phyloP scores from a whole-genome alignment of 2,888 invertebrate genomes.

The Zeuzera pyrina region DNA sequence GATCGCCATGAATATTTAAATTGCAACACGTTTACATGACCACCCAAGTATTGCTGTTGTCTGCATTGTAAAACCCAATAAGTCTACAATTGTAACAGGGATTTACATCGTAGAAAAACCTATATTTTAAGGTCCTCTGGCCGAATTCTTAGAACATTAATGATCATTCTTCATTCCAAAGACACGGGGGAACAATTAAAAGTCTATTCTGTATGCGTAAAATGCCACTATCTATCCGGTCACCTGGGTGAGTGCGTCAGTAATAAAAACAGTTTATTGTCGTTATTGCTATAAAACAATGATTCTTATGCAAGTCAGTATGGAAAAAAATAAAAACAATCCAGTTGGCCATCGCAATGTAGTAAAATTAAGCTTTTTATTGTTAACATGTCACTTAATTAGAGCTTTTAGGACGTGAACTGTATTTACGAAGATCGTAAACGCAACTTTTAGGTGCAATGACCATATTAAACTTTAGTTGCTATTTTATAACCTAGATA shows the following conservation, averaged over 20 bases:
- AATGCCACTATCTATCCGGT: conserved; percentile 37
- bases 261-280: conserved; percentile 54
- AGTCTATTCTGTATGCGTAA: conserved; percentile 52
- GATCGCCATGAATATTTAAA: no score
- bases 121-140: conserved; percentile 17
- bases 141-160: conserved; percentile 46
- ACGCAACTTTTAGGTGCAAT: no score
- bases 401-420: conserved; percentile 33
- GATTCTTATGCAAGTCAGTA: conserved; percentile 46
- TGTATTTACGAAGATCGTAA: no score
- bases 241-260: conserved; percentile 47
- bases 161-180: conserved; percentile 44
- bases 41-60: no score
- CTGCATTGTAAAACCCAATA: no score
- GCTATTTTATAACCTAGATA: no score
- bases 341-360: conserved; percentile 34
- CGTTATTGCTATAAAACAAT: conserved; percentile 32
- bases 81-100: no score
- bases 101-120: no score
- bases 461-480: no score
- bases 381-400: conserved; percentile 46
- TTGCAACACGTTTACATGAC: no score
- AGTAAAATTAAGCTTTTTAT: conserved; percentile 47
- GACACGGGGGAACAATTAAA: conserved; percentile 54
- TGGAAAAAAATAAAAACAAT: conserved; percentile 33